A percentile compares a stretch with the other conserved stretches of the same genome.
These are phyloP conservation scores for Agrochola litura DNA, from an alignment of 2,888 invertebrate genomes.

Conservation along the genomic window DNA sequence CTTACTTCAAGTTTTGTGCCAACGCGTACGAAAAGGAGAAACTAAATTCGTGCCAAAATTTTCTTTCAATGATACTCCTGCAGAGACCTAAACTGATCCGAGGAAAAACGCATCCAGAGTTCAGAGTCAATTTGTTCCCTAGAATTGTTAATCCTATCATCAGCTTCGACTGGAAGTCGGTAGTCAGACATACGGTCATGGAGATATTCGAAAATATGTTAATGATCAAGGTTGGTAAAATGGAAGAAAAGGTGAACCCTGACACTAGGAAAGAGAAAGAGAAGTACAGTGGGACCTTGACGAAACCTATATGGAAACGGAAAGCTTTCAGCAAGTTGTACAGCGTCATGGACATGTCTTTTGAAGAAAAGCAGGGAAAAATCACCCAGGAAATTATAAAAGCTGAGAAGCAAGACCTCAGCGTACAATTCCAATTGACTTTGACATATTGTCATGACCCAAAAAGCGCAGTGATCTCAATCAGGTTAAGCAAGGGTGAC, in stretches of 20 bases:
- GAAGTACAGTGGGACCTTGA: constrained; percentile 70
- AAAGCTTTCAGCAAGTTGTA: constrained; percentile 70
- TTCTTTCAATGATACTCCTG: constrained; percentile 76
- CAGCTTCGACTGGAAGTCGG: constrained; percentile 76
- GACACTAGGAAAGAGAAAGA: constrained; percentile 72
- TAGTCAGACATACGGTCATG: constrained; percentile 69
- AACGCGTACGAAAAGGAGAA: constrained; percentile 74
- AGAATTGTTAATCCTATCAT: constrained; percentile 68
- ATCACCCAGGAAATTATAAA: constrained; percentile 77
- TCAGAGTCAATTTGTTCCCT: constrained; percentile 72
- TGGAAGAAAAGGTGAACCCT: constrained; percentile 69
- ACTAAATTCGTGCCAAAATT: constrained; percentile 63
- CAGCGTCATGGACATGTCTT: constrained; percentile 56
- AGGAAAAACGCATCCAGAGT: constrained; percentile 70
- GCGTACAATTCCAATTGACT: constrained; percentile 74
- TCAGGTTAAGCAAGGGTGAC: constrained; percentile 72
- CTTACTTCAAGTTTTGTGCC: constrained; percentile 77
- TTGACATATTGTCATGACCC: constrained; percentile 70
- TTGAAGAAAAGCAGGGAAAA: constrained; percentile 72
- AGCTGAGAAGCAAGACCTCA: constrained; percentile 61
- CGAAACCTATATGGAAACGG: constrained; percentile 79
- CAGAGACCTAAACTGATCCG: constrained; percentile 73
- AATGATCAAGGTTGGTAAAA: constrained; percentile 69
- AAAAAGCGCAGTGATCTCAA: constrained; percentile 62
- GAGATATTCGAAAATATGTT: constrained; percentile 77